Percentiles rank a stretch among this genome's conserved stretches.
These are phyloP conservation scores for Peucedramus taeniatus DNA, from an alignment of 2,113 vertebrate genomes.

Conservation along the genomic window DNA sequence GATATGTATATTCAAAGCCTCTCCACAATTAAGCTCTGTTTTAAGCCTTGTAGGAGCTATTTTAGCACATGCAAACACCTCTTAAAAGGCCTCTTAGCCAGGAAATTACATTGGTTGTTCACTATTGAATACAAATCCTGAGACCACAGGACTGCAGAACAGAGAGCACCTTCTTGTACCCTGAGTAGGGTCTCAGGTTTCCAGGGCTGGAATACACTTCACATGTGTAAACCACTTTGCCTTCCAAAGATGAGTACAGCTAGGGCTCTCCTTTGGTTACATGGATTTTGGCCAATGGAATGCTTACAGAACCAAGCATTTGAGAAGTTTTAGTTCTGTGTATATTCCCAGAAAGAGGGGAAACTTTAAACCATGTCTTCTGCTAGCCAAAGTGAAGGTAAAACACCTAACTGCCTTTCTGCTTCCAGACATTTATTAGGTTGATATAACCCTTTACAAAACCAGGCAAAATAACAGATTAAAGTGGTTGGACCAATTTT, in stretches of 20 bases:
- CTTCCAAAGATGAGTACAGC: background rate
- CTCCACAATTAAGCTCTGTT: background rate
- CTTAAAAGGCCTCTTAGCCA: background rate
- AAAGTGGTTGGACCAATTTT: background rate
- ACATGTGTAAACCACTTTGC: background rate
- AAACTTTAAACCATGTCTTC: background rate
- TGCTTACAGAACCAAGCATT: background rate
- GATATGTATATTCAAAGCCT: background rate
- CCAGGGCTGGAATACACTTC: background rate
- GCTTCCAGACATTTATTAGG: background rate
- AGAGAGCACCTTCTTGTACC: background rate
- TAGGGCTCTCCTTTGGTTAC: background rate
- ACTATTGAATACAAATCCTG: rapidly evolving
- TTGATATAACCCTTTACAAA: background rate
- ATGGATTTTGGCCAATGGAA: background rate
- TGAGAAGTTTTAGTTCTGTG: background rate
- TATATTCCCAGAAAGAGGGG: background rate
- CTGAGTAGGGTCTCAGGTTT: background rate
- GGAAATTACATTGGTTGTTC: background rate
- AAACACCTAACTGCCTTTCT: background rate
- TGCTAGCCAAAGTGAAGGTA: background rate
- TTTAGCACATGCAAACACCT: background rate
- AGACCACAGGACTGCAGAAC: background rate
- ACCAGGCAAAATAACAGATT: background rate
- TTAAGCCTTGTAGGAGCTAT: background rate